These are phyloP conservation scores for Petromus typicus DNA, from an alignment of 2,113 vertebrate species.

Conservation along the genomic window DNA sequence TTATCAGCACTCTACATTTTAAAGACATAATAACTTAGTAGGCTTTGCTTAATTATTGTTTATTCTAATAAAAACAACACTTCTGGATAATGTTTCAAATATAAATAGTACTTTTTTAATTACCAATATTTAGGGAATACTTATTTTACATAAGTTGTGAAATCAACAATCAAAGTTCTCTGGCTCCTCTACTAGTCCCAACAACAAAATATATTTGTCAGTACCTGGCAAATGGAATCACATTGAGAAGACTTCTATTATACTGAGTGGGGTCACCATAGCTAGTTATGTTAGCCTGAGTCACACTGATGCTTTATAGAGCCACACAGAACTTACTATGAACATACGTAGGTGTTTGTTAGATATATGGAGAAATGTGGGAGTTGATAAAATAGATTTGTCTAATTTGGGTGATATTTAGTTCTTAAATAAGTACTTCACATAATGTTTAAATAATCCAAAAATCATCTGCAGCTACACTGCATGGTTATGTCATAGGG, in stretches of 20 bases:
- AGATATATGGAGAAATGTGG: not conserved
- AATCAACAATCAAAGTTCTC: constrained; percentile 22
- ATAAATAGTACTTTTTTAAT: not conserved
- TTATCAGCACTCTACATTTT: not conserved
- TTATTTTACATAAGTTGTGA: not conserved
- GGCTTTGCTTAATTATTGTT: not conserved
- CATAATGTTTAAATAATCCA: not conserved
- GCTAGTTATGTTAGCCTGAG: constrained; percentile 39
- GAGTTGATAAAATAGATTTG: constrained; percentile 53
- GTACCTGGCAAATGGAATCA: not conserved
- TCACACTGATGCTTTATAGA: constrained; percentile 40
- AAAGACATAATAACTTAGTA: not conserved
- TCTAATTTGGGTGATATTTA: constrained; percentile 43
- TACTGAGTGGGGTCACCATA: not conserved
- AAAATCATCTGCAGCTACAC: not conserved
- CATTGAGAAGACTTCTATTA: not conserved
- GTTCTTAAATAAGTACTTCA: constrained; percentile 54
- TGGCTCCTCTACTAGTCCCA: not conserved
- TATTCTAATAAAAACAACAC: not conserved
- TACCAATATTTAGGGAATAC: not conserved
- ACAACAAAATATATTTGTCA: not conserved
- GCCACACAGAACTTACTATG: constrained; percentile 28
- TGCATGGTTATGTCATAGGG: not conserved
- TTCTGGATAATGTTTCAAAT: constrained; percentile 19
- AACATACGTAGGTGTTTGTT: constrained; percentile 16